Base-by-base conservation (phyloP, 2,888 invertebrate genomes). In the Chelonus formosanus region DNA sequence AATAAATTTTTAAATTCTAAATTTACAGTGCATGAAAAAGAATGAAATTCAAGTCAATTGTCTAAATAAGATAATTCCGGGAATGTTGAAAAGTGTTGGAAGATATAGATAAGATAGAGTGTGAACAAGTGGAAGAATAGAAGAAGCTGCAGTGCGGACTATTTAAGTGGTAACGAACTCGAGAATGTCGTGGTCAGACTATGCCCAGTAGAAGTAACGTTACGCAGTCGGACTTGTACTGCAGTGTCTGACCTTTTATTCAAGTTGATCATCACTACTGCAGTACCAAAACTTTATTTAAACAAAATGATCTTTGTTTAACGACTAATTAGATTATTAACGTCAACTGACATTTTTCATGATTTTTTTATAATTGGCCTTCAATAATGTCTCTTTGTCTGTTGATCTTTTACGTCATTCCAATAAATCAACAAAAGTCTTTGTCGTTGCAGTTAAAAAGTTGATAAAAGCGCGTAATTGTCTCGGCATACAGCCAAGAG, bases 181-280 rank as follows among this genome's bases (percentile, higher is more conserved):
- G 45, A 53, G 31, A 44, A 52, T 52, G 43, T 53, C 44, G 53
- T 40, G 45, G 61, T 61, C 45, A 53, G 53, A 53, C 52, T 5
- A 10, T 50, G 43, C 40, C 57, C 32, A 45, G 57, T 57, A 57
- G 57, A 31, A 57, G 40, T 34, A 35, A 40, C 36, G 54, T 55
- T 55, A 55, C 54, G 31, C n/a, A 54, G 54, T 55, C 43, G 31
- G 45, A 43, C 45, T 34, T 44, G 20, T 20, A 32, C 61, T 53
- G 61, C 61, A 61, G 44, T 61, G 45, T 36, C 53, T 53, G 61
- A 61, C 61, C 53, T 61, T 61, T 61, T 31, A 31, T 44, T 47
- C 10, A 47, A 20, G 20, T 20, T 20, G 20, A 20, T 20, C 20
- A 20, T 20, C 20, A 20, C 20, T 20, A 20, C 20, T 20, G 20